These are phyloP conservation scores for Salvelinus namaycush DNA, from an alignment of 2,113 vertebrate genomes.

Conservation along the genomic window DNA sequence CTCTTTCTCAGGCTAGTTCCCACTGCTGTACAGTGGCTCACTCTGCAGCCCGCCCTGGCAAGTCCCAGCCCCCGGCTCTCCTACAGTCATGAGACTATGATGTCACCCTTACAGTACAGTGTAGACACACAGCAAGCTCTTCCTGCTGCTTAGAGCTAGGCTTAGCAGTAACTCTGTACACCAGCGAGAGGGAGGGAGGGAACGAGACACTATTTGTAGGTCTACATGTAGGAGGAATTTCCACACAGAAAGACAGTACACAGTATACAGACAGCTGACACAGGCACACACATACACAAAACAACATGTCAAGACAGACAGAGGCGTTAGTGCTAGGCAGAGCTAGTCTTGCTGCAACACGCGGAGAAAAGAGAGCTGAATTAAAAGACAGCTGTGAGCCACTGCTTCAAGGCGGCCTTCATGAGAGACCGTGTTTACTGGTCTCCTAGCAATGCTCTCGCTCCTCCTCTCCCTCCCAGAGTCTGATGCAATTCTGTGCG, in stretches of 20 bases:
- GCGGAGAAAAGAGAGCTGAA: constrained; percentile 4
- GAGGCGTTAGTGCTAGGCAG: constrained; percentile 2
- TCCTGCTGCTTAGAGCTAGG: neutral
- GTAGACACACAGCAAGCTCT: neutral
- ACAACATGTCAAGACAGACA: neutral
- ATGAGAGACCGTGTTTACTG: constrained; percentile 55
- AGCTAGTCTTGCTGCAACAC: constrained; percentile 6
- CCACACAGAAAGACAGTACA: neutral
- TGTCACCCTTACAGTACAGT: constrained; percentile 48
- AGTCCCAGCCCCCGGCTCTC: constrained; percentile 65
- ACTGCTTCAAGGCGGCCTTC: constrained; percentile 41
- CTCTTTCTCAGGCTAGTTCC: constrained; percentile 17
- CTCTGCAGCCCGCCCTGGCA: constrained; percentile 27
- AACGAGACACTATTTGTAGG: constrained; percentile 13
- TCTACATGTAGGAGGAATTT: constrained; percentile 3
- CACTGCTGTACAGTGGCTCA: neutral
- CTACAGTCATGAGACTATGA: constrained; percentile 72
- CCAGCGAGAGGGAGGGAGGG: neutral
- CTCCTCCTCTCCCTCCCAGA: constrained; percentile 33
- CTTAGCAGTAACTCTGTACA: neutral
- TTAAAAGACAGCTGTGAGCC: constrained; percentile 33
- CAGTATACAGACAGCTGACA: neutral
- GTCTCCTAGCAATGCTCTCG: constrained; percentile 64
- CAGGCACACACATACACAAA: neutral
- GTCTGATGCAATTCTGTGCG: constrained; percentile 76